phyloP scores from a whole-genome alignment of 2,888 invertebrate species.

The Hirtodrosophila duncani region DNA sequence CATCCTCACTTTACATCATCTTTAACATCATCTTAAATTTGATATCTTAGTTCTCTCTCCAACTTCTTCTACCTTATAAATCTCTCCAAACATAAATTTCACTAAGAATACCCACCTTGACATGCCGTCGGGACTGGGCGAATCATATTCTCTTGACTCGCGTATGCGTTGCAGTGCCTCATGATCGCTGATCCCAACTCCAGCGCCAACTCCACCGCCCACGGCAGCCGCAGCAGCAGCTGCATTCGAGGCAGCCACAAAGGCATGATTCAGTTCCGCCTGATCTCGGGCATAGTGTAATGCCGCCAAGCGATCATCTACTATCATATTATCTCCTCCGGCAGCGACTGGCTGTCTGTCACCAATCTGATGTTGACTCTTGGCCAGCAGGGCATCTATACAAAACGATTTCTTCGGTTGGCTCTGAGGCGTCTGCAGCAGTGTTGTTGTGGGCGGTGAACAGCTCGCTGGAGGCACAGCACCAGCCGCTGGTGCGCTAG shows the following conservation, averaged over 20 bases:
- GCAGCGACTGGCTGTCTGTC: slow-evolving; percentile 26
- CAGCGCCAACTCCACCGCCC: slow-evolving; percentile 30
- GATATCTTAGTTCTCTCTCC: neutral
- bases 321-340: slow-evolving; percentile 23
- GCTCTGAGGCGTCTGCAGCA: slow-evolving; percentile 41
- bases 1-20: neutral
- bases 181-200: slow-evolving; percentile 73
- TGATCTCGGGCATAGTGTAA: slow-evolving; percentile 71
- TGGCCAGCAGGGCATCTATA: slow-evolving; percentile 91
- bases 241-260: slow-evolving; percentile 63
- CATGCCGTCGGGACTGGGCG: slow-evolving; percentile 78
- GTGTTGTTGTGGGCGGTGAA: slow-evolving; percentile 34
- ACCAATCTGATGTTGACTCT: slow-evolving; percentile 77
- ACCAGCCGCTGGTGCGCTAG: slow-evolving; percentile 16
- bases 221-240: slow-evolving; percentile 48
- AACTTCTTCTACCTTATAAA: neutral
- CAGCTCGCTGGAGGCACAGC: slow-evolving; percentile 25
- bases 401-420: slow-evolving; percentile 88
- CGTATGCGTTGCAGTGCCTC: slow-evolving; percentile 77
- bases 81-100: too few relatives aligned
- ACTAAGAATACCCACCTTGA: slow-evolving; percentile 73
- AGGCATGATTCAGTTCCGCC: slow-evolving; percentile 59
- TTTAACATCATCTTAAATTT: slow-evolving; percentile 1
- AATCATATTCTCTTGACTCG: slow-evolving; percentile 76
- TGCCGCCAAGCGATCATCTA: slow-evolving; percentile 68